phyloP scores from a whole-genome alignment of 2,797 vertebrate genomes.

The Clamator glandarius region DNA sequence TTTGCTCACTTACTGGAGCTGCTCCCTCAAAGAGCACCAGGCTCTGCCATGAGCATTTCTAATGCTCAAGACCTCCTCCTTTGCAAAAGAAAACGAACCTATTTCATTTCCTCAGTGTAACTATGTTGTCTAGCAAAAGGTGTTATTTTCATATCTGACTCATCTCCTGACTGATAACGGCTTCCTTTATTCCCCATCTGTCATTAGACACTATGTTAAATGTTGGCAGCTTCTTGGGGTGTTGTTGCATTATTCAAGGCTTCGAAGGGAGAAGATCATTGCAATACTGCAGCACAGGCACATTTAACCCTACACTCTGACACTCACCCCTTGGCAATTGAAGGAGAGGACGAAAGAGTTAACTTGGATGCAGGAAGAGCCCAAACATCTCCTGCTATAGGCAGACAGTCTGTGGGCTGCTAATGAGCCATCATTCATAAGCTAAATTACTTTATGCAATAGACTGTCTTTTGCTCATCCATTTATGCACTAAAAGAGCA shows the following conservation, averaged over 20 bases:
- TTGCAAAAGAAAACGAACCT: neutral
- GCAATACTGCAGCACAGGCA: neutral
- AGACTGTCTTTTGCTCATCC: slow-evolving; percentile 14
- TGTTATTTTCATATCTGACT: slow-evolving; percentile 58
- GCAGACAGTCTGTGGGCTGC: slow-evolving; percentile 31
- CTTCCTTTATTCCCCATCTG: neutral
- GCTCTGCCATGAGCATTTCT: neutral
- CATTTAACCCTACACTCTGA: neutral
- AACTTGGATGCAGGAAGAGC: neutral
- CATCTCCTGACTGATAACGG: slow-evolving; percentile 49
- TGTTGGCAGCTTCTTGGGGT: neutral
- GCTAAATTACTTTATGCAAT: slow-evolving; percentile 16
- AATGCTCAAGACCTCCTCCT: neutral
- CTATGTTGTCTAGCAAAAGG: slow-evolving; percentile 26
- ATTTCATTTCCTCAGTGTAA: slow-evolving; percentile 28
- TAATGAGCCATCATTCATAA: slow-evolving; percentile 56
- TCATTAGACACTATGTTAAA: neutral
- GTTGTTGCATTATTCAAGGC: neutral
- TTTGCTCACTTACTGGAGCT: neutral
- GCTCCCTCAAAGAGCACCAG: neutral
- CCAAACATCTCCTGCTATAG: neutral
- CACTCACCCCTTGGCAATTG: neutral
- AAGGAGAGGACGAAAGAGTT: neutral
- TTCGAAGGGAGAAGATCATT: neutral
- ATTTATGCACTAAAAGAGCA: slow-evolving; percentile 11